Conservation (phyloP, 2,113 vertebrate species). For the Zingel zingel region DNA sequence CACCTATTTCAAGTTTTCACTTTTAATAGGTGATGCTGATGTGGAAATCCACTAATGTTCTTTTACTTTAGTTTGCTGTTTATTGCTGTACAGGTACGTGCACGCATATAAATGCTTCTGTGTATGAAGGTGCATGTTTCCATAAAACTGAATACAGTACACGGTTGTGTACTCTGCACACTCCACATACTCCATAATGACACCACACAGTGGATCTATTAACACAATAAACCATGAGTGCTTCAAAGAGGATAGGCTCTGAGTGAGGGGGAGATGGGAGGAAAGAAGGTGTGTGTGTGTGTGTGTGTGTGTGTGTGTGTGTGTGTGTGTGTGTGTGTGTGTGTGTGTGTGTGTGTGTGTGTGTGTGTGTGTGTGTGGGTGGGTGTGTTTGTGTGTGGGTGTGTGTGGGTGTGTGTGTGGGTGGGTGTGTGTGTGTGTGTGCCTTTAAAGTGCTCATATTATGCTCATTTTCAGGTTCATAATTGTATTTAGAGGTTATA, state of each 20-base stretch:
- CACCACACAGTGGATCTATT: slow-evolving; percentile 32
- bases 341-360: background rate
- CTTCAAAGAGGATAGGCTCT: background rate
- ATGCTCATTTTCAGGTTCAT: too few relatives aligned
- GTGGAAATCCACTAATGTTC: background rate
- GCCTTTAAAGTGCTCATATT: too few relatives aligned
- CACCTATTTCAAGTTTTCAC: background rate
- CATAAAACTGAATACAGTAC: slow-evolving; percentile 20
- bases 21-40: slow-evolving; percentile 5
- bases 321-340: background rate
- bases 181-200: slow-evolving; percentile 42
- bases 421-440: background rate
- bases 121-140: background rate
- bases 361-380: too few relatives aligned
- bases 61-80: background rate
- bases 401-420: background rate
- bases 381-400: too few relatives aligned
- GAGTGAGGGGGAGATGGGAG: background rate
- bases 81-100: background rate
- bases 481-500: too few relatives aligned
- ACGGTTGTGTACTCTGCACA: slow-evolving; percentile 19
- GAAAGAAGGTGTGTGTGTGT: background rate
- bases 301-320: slow-evolving; percentile 1
- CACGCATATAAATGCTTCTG: background rate
- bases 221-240: slow-evolving; percentile 54